Evolutionary conservation across 2,888 invertebrate genomes (phyloP).

Genomic region (Metopia argyrocephala): DNA sequence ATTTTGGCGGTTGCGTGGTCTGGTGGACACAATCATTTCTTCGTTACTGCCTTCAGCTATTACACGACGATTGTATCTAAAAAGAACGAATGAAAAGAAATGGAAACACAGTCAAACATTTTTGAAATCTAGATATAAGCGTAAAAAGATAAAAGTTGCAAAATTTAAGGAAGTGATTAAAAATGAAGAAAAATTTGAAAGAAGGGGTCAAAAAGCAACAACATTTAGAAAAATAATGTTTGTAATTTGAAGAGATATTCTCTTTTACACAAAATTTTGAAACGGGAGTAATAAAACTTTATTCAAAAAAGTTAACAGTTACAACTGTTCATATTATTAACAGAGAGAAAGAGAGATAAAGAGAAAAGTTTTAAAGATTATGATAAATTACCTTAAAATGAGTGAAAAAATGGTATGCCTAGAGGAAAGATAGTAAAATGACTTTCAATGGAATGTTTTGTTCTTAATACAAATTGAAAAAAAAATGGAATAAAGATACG

Average conservation of each 20-base stretch:
- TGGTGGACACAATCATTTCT: slow-evolving; percentile 71
- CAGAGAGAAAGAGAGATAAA: background rate
- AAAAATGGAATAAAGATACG: slow-evolving; percentile 6
- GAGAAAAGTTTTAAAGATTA: background rate
- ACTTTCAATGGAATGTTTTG: slow-evolving; percentile 27
- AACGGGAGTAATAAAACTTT: background rate
- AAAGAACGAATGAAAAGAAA: slow-evolving; percentile 11
- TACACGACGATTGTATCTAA: slow-evolving; percentile 72
- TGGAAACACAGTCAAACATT: background rate
- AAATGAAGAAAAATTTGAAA: background rate
- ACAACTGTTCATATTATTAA: slow-evolving; percentile 31
- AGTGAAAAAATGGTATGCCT: slow-evolving; percentile 47
- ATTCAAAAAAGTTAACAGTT: background rate
- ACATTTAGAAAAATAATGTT: background rate
- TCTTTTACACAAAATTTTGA: background rate
- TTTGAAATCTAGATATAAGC: background rate
- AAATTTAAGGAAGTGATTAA: background rate
- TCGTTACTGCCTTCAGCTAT: slow-evolving; percentile 73
- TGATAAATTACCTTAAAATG: slow-evolving; percentile 48
- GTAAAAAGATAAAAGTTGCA: background rate
- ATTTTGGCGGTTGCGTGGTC: slow-evolving; percentile 56
- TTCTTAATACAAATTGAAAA: slow-evolving; percentile 28
- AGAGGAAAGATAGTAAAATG: slow-evolving; percentile 28
- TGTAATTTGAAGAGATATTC: background rate
- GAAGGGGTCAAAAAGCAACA: background rate